Evolutionary conservation across 2,888 invertebrate species (phyloP).

Genomic region (Eristalinus sepulchralis): DNA sequence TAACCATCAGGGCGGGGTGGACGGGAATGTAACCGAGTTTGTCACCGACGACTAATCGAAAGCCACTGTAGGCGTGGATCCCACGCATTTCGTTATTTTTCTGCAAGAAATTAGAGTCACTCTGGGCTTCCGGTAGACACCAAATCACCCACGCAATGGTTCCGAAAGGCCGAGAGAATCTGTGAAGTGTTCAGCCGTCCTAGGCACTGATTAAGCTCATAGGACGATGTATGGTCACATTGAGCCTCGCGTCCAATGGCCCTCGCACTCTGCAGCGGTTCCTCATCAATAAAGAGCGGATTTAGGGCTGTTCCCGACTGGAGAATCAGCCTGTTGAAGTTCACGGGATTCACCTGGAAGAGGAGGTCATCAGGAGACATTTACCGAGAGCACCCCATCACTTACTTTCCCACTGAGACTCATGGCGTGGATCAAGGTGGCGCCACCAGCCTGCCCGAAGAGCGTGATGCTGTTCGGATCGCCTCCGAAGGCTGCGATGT

Average conservation of each 20-base stretch:
- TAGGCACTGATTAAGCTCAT: conserved; percentile 74
- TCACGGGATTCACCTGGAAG: conserved; percentile 37
- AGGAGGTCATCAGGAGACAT: not conserved
- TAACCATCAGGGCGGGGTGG: conserved; percentile 76
- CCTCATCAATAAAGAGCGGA: conserved; percentile 81
- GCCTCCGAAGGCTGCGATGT: conserved; percentile 82
- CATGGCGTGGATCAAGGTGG: conserved; percentile 81
- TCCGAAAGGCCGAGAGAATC: conserved; percentile 74
- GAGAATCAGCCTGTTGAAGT: conserved; percentile 82
- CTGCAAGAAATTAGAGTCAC: conserved; percentile 5
- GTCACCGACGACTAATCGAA: conserved; percentile 78
- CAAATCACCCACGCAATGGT: conserved; percentile 72
- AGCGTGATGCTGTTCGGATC: conserved; percentile 81
- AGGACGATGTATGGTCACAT: conserved; percentile 73
- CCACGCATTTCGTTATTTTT: conserved; percentile 48
- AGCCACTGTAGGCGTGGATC: conserved; percentile 74
- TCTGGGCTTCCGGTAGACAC: too few species aligned
- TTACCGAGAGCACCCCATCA: not conserved
- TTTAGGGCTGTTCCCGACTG: conserved; percentile 83
- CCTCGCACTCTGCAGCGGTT: conserved; percentile 78
- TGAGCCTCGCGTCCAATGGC: conserved; percentile 79
- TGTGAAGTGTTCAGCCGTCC: conserved; percentile 75
- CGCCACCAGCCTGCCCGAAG: conserved; percentile 83
- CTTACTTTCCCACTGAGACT: conserved; percentile 80
- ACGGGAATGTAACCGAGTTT: conserved; percentile 76